A percentile compares a stretch with the other conserved stretches of the same genome.
phyloP scores from a whole-genome alignment of 2,113 vertebrate genomes.

The Pachycephala philippinensis region DNA sequence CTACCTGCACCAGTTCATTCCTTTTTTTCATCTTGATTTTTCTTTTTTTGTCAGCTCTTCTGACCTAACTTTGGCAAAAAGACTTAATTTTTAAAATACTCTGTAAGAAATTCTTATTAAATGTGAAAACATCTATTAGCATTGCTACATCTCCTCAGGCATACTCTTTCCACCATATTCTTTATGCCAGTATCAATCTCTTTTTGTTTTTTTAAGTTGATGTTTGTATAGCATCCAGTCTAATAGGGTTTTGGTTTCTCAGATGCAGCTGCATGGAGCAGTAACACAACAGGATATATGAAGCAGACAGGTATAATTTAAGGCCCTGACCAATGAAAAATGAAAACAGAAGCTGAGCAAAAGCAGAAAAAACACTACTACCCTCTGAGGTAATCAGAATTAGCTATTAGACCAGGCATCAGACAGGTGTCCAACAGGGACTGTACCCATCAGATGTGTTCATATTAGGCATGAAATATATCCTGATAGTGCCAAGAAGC shows the following conservation, averaged over 20 bases:
- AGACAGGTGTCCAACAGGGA: neutral
- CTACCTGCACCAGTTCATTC: fast-evolving
- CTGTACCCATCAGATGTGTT: neutral
- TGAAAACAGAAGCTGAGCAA: neutral
- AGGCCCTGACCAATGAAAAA: neutral
- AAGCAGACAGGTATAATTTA: neutral
- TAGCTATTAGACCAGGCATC: neutral
- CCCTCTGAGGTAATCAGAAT: neutral
- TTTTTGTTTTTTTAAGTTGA: neutral
- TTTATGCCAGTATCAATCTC: neutral
- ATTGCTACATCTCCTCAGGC: neutral
- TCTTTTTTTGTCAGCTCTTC: neutral
- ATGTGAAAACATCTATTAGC: neutral
- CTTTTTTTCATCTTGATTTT: neutral
- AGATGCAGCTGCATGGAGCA: neutral
- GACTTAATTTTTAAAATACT: neutral
- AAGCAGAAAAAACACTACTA: neutral
- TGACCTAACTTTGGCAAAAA: neutral
- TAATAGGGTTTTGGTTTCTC: neutral
- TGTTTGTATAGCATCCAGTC: neutral
- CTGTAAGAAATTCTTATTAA: neutral
- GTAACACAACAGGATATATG: neutral
- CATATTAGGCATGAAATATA: neutral
- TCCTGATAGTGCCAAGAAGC: neutral
- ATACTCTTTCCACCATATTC: neutral